Evolutionary conservation across 37 sponge, comb jelly and placozoan genomes (phyloP).

Genomic region (Beroe forskalii): DNA sequence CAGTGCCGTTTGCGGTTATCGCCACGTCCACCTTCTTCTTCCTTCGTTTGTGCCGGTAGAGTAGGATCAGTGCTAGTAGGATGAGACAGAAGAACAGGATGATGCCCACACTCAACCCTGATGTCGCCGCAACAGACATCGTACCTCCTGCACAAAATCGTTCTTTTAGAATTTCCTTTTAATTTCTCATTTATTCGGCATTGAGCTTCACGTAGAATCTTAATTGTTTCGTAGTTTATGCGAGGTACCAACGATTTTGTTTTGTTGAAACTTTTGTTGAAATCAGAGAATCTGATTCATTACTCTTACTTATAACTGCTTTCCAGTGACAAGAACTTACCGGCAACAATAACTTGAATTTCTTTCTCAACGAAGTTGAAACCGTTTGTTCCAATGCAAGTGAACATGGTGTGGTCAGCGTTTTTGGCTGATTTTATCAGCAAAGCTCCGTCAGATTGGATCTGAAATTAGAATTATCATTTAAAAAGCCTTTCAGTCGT

Average conservation of each 20-base stretch:
- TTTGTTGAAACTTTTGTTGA: no score
- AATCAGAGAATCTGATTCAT: neutral
- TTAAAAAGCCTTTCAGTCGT: no score
- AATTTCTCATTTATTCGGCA: no score
- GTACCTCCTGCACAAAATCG: neutral
- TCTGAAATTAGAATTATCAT: neutral
- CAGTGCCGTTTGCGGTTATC: neutral
- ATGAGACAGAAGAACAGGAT: constrained; percentile 26
- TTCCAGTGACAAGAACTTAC: neutral
- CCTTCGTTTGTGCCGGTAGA: neutral
- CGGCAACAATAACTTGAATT: neutral
- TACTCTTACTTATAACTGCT: neutral
- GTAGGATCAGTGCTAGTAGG: neutral
- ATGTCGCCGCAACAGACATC: constrained; percentile 1
- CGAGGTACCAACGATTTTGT: no score
- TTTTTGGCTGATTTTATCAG: neutral
- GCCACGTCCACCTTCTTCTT: constrained; percentile 40
- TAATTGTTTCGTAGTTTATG: no score
- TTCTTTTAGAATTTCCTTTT: no score
- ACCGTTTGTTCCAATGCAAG: constrained; percentile 27
- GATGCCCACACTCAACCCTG: neutral
- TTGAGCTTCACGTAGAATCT: no score
- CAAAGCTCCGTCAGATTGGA: constrained; percentile 7
- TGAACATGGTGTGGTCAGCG: constrained; percentile 18
- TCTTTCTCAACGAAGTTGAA: constrained; percentile 7